These are phyloP conservation scores for Cochlearius cochlearius DNA, from an alignment of 2,113 vertebrate species.

Conservation along the genomic window DNA sequence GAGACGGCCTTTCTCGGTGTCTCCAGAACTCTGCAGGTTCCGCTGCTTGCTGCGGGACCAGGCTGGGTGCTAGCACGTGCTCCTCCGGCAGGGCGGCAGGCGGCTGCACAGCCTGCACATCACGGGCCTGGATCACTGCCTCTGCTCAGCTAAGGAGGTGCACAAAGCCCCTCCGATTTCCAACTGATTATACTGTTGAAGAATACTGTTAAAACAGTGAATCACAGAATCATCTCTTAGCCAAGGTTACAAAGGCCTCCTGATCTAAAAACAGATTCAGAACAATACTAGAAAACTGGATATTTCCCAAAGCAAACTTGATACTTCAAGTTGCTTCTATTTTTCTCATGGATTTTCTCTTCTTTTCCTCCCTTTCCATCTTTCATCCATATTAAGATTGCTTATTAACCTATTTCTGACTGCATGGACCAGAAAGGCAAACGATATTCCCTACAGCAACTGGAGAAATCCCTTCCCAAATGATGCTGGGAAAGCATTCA, in stretches of 20 bases:
- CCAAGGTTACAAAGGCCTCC: not conserved
- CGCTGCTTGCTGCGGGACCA: not conserved
- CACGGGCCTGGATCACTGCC: accelerated
- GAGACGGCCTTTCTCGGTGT: accelerated
- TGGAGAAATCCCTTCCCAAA: not conserved
- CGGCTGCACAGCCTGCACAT: accelerated
- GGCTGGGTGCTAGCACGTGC: not conserved
- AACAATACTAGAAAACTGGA: not conserved
- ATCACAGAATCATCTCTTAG: not conserved
- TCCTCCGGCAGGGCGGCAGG: not conserved
- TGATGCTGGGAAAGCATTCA: not conserved
- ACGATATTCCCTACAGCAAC: not conserved
- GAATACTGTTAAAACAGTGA: not conserved
- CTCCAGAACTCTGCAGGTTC: not conserved
- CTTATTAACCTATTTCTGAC: not conserved
- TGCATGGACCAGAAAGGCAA: not conserved
- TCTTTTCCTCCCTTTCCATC: not conserved
- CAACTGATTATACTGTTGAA: not conserved
- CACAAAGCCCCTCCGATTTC: not conserved
- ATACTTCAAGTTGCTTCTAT: not conserved
- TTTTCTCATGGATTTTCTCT: not conserved
- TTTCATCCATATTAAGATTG: not conserved
- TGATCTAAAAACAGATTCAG: not conserved
- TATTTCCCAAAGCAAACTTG: not conserved
- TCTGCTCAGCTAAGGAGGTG: not conserved